Evolutionary conservation across 2,797 vertebrate species (phyloP).

Genomic region (Thaleichthys pacificus): DNA sequence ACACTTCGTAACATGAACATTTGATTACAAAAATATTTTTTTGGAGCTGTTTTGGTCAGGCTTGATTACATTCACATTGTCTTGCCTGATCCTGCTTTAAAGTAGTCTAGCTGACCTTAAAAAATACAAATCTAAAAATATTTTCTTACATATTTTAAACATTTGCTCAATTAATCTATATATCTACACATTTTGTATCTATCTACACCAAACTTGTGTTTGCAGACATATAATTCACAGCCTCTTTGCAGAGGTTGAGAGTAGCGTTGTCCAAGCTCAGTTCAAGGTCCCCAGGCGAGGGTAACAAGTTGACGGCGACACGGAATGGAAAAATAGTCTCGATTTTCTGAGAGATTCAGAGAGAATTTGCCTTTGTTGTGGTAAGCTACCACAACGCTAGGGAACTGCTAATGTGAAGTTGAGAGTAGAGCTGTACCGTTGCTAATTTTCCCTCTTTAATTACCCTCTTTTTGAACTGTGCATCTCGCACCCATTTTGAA

Average conservation of each 20-base stretch:
- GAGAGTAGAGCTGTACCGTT: neutral
- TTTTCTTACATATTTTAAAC: neutral
- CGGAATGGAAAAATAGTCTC: neutral
- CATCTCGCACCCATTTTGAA: too few relatives aligned
- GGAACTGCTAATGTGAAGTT: conserved; percentile 18
- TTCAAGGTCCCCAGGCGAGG: neutral
- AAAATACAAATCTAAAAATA: too few relatives aligned
- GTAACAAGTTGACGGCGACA: neutral
- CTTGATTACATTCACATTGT: too few relatives aligned
- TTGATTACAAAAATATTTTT: neutral
- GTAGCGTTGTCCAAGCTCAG: neutral
- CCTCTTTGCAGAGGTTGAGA: too few relatives aligned
- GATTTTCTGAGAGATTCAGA: conserved; percentile 4
- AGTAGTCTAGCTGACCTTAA: too few relatives aligned
- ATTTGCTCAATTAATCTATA: neutral
- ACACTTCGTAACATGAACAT: neutral
- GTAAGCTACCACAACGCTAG: neutral
- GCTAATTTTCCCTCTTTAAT: conserved; percentile 3
- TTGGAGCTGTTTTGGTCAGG: neutral
- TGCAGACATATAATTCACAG: too few relatives aligned
- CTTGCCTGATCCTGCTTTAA: too few relatives aligned
- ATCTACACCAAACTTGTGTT: too few relatives aligned
- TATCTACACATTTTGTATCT: too few relatives aligned
- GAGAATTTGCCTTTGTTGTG: conserved; percentile 31
- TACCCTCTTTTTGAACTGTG: too few relatives aligned